Conservation (phyloP, 2,888 invertebrate species). For the Leptodirus hochenwartii region DNA sequence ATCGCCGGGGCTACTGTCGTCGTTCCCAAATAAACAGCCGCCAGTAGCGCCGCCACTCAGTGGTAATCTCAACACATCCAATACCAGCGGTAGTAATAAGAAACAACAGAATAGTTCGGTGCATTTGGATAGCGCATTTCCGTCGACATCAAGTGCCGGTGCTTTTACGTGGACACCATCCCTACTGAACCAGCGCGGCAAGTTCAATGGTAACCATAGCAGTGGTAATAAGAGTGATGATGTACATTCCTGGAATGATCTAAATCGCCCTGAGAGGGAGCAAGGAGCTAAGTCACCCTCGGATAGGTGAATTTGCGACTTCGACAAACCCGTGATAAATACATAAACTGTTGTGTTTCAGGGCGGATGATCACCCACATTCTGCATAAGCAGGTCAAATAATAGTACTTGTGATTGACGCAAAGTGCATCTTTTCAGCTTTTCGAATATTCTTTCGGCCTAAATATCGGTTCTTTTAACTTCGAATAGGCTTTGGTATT, state of each 20-base stretch:
- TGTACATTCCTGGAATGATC: conserved; percentile 15
- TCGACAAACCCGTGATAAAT: not conserved
- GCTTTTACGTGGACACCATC: conserved; percentile 27
- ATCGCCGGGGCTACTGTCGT: conserved; percentile 1
- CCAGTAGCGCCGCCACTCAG: conserved; percentile 8
- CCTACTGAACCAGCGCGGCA: conserved; percentile 20
- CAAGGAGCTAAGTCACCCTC: too few relatives aligned
- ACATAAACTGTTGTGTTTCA: conserved; percentile 7
- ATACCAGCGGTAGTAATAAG: conserved; percentile 7
- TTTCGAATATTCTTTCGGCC: too few relatives aligned
- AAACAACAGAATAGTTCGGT: conserved; percentile 3
- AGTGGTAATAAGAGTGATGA: conserved; percentile 16
- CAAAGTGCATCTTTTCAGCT: too few relatives aligned
- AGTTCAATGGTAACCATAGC: too few relatives aligned
- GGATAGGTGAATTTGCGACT: conserved; percentile 12
- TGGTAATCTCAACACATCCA: conserved; percentile 6
- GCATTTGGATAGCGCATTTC: conserved; percentile 9
- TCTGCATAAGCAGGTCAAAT: conserved; percentile 17
- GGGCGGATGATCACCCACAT: conserved; percentile 17
- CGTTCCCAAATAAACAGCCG: conserved; percentile 4
- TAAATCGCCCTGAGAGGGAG: conserved; percentile 23
- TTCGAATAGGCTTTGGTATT: too few relatives aligned
- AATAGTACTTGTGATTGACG: too few relatives aligned
- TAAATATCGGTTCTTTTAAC: too few relatives aligned
- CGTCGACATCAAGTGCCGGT: conserved; percentile 14